A percentile compares a stretch with the other conserved stretches of the same genome.
These are phyloP conservation scores for Chionomys nivalis DNA, from an alignment of 2,113 vertebrate species.

Conservation along the genomic window DNA sequence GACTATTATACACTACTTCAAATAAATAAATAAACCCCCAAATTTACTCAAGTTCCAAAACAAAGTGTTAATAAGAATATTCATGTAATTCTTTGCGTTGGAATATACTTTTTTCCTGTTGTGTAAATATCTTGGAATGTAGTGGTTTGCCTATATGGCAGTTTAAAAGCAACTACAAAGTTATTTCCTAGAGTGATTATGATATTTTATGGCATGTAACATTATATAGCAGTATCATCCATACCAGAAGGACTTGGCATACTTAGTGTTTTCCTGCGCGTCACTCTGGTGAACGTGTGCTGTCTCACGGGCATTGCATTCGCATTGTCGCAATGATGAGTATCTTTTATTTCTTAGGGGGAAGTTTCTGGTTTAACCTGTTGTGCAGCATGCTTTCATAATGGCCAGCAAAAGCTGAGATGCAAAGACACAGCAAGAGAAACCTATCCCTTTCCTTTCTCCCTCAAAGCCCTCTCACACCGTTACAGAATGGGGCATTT, in stretches of 20 bases:
- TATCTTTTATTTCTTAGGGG: background rate
- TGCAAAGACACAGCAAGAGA: background rate
- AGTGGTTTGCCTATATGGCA: background rate
- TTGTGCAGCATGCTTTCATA: background rate
- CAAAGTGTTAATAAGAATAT: background rate
- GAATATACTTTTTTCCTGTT: background rate
- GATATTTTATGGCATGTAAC: background rate
- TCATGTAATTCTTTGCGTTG: background rate
- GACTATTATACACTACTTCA: background rate
- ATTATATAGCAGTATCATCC: background rate
- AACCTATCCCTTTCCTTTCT: background rate
- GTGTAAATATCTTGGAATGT: background rate
- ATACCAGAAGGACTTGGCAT: background rate
- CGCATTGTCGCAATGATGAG: background rate
- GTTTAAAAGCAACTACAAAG: background rate
- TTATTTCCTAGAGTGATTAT: background rate
- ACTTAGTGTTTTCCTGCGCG: background rate
- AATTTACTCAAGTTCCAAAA: background rate
- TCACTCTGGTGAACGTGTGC: background rate
- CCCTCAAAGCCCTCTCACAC: background rate
- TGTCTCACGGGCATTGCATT: background rate
- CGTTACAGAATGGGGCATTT: background rate
- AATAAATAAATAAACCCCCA: too few relatives aligned
- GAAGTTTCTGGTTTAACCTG: background rate
- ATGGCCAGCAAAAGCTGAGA: background rate